Percentiles rank a stretch among this genome's conserved stretches.
phyloP scores from a whole-genome alignment of 2,797 vertebrate genomes.

The Acanthis flammea region DNA sequence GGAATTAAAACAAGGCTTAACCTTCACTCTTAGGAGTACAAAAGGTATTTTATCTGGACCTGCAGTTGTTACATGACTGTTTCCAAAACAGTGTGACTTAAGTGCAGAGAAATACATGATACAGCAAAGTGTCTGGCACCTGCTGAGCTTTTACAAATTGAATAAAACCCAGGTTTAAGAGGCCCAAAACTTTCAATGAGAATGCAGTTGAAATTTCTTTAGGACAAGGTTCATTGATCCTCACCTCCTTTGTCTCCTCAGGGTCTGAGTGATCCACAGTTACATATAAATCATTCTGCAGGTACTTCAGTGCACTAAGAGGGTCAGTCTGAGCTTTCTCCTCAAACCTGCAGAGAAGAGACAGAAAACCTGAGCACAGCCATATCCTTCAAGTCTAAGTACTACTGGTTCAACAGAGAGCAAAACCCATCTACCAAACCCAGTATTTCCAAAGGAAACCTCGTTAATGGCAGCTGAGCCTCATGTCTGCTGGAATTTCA shows the following conservation, averaged over 20 bases:
- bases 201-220: background rate
- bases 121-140: background rate
- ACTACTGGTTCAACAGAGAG: background rate
- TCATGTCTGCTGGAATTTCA: rapidly evolving
- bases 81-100: background rate
- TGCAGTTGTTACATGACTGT: background rate
- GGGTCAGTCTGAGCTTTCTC: constrained; percentile 97
- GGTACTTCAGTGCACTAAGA: constrained; percentile 92
- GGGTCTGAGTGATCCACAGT: constrained; percentile 98
- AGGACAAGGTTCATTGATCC: background rate
- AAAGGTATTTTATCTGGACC: constrained; percentile 34
- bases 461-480: background rate
- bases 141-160: background rate
- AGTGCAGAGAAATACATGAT: background rate
- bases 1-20: constrained; percentile 45
- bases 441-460: background rate
- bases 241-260: constrained; percentile 96
- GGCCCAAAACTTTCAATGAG: background rate
- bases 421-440: background rate
- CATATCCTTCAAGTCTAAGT: background rate
- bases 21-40: background rate
- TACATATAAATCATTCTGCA: constrained; percentile 95
- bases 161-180: background rate
- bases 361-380: background rate
- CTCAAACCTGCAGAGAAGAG: constrained; percentile 85